Base-by-base conservation (phyloP, 1,140 invertebrate genomes). In the Oreohelix idahoensis region DNA sequence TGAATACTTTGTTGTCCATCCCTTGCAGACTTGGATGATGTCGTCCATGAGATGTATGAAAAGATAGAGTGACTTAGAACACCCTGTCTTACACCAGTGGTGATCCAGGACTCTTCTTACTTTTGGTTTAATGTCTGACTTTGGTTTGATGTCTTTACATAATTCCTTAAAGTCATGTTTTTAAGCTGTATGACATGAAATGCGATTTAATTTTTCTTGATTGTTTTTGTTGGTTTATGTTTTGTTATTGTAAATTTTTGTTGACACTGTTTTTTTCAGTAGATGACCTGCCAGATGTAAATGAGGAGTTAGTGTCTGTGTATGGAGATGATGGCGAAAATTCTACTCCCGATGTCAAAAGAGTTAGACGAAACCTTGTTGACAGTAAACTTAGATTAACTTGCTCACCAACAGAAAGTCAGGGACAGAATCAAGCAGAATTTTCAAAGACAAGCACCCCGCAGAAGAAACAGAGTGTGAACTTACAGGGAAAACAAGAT, bases 251-350 rank as follows among this genome's bases (percentile, higher is more conserved):
- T n/a, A n/a, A n/a, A n/a, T 58, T 58, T 58, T 58, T 10, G 20
- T 58, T 58, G 4, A 11, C 5, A 45, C 15, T 78, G 0, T 51
- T 20, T 32, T 78, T 26, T 51, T 58, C n/a, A 32, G n/a, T 38
- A 26, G 26, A 29, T 29, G 49, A 78, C 35, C 4, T 58, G 29
- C 20, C 42, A 58, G 35, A 75, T 11, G 53, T 45, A 29, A 35
- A 76, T 35, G 45, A 76, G 29, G 74, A 76, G n/a, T 26, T 76
- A 4, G 26, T 76, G 39, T 76, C 42, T 35, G 11, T 49, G 29
- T 76, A 76, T 76, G 32, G 13, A 45, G 17, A 51, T 51, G 29
- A n/a, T 51, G n/a, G 29, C 0, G 45, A 76, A 29, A 49, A 76
- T 35, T 32, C 45, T 26, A 73, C 1, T 29, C 74, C 39, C 17